A percentile compares a stretch with the other conserved stretches of the same genome.
Evolutionary conservation across 2,113 vertebrate genomes (phyloP).

Genomic region (Sinocyclocheilus rhinocerous): DNA sequence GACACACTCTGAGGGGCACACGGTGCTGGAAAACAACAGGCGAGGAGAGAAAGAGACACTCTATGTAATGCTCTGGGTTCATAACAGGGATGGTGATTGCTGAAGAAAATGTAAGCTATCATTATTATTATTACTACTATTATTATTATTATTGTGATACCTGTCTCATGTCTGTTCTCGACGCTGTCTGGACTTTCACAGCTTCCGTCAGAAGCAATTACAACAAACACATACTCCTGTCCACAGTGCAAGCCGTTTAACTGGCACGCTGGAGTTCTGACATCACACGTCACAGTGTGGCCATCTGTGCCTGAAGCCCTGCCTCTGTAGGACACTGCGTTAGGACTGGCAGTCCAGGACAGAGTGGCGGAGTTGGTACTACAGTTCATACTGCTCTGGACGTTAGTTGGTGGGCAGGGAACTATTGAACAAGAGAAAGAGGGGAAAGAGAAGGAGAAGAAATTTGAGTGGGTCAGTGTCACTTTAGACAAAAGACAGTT

Average conservation of each 20-base stretch:
- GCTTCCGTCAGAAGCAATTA: constrained; percentile 65
- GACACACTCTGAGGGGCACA: constrained; percentile 66
- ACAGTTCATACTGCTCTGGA: constrained; percentile 64
- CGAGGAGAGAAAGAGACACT: background rate
- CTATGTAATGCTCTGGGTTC: background rate
- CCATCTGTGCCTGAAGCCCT: constrained; percentile 62
- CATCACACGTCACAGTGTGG: constrained; percentile 62
- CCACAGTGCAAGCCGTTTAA: constrained; percentile 69
- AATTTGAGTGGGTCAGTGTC: background rate
- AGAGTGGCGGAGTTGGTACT: constrained; percentile 62
- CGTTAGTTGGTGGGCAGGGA: constrained; percentile 71
- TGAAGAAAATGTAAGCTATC: background rate
- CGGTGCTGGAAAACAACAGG: constrained; percentile 66
- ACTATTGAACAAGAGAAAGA: constrained; percentile 50
- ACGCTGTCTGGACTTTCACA: constrained; percentile 67
- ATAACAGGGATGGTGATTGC: background rate
- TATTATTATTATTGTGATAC: constrained; percentile 61
- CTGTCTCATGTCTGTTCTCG: constrained; percentile 61
- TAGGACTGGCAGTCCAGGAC: constrained; percentile 68
- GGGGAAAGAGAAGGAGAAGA: background rate
- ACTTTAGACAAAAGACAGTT: background rate
- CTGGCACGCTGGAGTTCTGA: constrained; percentile 54
- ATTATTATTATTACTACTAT: background rate
- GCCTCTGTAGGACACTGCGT: constrained; percentile 67
- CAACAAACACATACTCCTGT: constrained; percentile 67